Evolutionary conservation across 2,888 invertebrate genomes (phyloP).

Genomic region (Drosophila fungiperda): DNA sequence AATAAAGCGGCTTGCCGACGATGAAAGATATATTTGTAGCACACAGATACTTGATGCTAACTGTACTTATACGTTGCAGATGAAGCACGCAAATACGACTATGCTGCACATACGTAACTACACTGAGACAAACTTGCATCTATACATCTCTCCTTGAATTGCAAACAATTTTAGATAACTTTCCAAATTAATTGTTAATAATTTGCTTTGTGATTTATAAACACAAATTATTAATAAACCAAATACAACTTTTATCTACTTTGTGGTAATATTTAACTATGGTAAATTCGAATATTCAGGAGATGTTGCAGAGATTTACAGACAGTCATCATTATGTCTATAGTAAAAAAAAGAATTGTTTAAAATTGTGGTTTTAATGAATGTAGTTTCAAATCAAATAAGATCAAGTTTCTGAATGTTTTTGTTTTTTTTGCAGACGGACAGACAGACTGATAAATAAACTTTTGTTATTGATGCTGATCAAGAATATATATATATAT

Average conservation of each 20-base stretch:
- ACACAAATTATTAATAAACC: too few relatives aligned
- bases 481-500: background rate
- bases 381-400: background rate
- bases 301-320: background rate
- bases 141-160: background rate
- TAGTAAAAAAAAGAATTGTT: too few relatives aligned
- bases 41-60: constrained; percentile 37
- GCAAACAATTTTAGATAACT: background rate
- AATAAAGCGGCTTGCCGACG: constrained; percentile 59
- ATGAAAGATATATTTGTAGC: constrained; percentile 61
- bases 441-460: background rate
- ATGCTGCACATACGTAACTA: background rate
- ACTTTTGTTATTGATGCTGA: background rate
- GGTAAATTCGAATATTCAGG: background rate
- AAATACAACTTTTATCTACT: too few relatives aligned
- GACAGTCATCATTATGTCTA: background rate
- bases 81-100: background rate
- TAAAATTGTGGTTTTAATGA: background rate
- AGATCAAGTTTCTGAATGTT: background rate
- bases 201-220: background rate
- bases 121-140: background rate
- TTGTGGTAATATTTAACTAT: background rate
- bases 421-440: too few relatives aligned
- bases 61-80: background rate
- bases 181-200: background rate